phyloP scores from a whole-genome alignment of 1,140 invertebrate species.

The Ceratosolen solmsi region DNA sequence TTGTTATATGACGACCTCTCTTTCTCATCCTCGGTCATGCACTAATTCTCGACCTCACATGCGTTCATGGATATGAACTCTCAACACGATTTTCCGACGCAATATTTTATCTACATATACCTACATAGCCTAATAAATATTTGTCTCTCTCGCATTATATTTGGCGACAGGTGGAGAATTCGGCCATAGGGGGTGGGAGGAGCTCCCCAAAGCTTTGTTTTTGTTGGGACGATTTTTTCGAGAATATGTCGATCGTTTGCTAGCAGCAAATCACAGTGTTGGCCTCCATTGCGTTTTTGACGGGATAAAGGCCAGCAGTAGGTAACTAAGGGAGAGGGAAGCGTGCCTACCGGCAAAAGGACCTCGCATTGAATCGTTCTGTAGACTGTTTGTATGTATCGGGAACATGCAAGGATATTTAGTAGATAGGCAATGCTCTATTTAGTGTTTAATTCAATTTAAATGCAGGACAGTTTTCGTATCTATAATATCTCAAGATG shows the following conservation, averaged over 20 bases:
- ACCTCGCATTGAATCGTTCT: not conserved
- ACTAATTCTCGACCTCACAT: not conserved
- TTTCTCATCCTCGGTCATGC: not conserved
- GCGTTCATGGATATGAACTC: not conserved
- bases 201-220: no score
- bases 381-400: not conserved
- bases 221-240: constrained; percentile 10
- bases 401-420: not conserved
- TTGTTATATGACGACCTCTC: not conserved
- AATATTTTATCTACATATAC: constrained; percentile 23
- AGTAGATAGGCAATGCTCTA: constrained; percentile 20
- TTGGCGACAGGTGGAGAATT: not conserved
- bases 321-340: not conserved
- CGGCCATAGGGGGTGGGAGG: not conserved
- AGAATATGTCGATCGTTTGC: not conserved
- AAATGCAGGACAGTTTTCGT: constrained; percentile 20
- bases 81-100: not conserved
- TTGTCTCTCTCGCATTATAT: not conserved
- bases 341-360: not conserved
- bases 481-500: no score
- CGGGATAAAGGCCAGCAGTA: not conserved
- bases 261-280: not conserved
- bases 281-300: constrained; percentile 28
- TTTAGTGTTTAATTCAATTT: constrained; percentile 45
- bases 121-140: not conserved